A percentile compares a stretch with the other conserved stretches of the same genome.
These are phyloP conservation scores for Semicossyphus pulcher DNA, from an alignment of 2,113 vertebrate genomes.

Conservation along the genomic window DNA sequence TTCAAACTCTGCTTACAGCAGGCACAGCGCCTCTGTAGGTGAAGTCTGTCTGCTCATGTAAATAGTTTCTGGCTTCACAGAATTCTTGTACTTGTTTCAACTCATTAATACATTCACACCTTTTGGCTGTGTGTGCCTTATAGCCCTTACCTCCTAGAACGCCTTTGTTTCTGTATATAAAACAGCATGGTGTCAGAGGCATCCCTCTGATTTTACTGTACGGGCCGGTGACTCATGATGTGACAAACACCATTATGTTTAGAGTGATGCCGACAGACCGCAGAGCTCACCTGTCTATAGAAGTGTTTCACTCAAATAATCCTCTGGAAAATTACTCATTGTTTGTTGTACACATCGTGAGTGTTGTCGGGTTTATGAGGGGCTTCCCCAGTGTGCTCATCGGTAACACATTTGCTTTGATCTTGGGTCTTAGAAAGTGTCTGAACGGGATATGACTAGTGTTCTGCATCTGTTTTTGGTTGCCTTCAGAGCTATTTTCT, in stretches of 20 bases:
- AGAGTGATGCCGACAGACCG: constrained; percentile 21
- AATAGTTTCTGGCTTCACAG: background rate
- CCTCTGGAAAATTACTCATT: constrained; percentile 74
- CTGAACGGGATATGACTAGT: constrained; percentile 12
- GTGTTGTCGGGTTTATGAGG: constrained; percentile 28
- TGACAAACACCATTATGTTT: constrained; percentile 48
- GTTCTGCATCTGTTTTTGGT: background rate
- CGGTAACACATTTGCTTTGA: constrained; percentile 44
- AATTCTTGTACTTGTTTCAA: constrained; percentile 27
- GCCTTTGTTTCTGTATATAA: constrained; percentile 57
- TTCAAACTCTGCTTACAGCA: background rate
- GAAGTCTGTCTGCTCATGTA: background rate
- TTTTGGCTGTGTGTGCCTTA: constrained; percentile 26
- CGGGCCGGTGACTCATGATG: constrained; percentile 36
- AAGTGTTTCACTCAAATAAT: constrained; percentile 51
- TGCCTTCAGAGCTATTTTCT: background rate
- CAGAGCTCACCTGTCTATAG: constrained; percentile 51
- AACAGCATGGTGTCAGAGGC: constrained; percentile 43
- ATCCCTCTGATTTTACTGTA: constrained; percentile 45
- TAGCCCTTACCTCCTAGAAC: constrained; percentile 32
- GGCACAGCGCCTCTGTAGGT: background rate
- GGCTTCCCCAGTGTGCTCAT: constrained; percentile 49
- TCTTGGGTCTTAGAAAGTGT: constrained; percentile 37
- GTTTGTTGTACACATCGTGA: constrained; percentile 62
- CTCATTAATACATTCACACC: constrained; percentile 39